Evolutionary conservation across 2,113 vertebrate species (phyloP).

Genomic region (Tragelaphus scriptus): DNA sequence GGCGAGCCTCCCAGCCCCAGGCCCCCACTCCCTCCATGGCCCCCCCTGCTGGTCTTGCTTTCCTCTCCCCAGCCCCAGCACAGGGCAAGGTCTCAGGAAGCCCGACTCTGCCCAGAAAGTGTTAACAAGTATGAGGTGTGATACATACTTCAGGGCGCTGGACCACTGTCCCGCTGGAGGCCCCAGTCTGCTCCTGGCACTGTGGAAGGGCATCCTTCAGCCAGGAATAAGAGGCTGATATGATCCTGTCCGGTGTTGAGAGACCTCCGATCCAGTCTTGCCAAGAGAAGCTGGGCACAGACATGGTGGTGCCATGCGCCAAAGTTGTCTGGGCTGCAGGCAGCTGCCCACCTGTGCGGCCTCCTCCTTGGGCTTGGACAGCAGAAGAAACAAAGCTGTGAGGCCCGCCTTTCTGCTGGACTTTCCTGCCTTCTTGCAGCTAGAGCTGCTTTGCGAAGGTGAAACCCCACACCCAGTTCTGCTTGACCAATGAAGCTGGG

Average conservation of each 20-base stretch:
- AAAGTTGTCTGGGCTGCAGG: background rate
- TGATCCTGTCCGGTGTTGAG: background rate
- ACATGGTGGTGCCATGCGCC: fast-evolving
- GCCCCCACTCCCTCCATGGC: fast-evolving
- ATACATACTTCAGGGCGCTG: background rate
- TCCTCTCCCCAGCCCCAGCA: no score
- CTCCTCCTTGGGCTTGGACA: background rate
- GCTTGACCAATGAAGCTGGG: background rate
- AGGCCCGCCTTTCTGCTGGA: background rate
- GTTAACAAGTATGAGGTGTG: fast-evolving
- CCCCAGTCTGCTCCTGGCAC: background rate
- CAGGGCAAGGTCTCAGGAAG: background rate
- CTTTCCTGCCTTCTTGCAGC: background rate
- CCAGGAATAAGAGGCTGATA: background rate
- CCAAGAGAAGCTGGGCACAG: background rate
- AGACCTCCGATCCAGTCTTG: background rate
- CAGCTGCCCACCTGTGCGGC: background rate
- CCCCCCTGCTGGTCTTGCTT: background rate
- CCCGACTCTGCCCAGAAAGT: background rate
- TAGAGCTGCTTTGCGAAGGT: background rate
- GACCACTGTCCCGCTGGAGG: background rate
- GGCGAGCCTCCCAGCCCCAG: fast-evolving
- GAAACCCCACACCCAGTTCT: no score
- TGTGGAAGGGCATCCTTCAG: background rate
- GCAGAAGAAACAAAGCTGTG: background rate